Percentiles rank a stretch among this genome's conserved stretches.
phyloP scores from a whole-genome alignment of 2,113 vertebrate genomes.

The Paratilapia polleni region DNA sequence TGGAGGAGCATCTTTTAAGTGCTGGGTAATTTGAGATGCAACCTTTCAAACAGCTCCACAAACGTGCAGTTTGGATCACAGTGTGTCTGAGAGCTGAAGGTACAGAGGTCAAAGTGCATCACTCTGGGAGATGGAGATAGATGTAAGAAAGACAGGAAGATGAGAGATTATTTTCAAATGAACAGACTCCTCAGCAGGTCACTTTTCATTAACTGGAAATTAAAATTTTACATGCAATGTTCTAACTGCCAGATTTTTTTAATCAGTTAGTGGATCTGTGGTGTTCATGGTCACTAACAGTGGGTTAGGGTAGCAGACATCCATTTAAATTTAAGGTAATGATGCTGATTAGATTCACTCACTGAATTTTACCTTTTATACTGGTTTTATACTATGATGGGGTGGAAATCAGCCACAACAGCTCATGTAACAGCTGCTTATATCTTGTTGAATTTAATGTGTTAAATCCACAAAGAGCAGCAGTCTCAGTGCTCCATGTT shows the following conservation, averaged over 20 bases:
- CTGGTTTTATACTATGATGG: background rate
- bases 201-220: no score
- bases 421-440: background rate
- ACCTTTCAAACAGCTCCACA: no score
- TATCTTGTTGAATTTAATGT: no score
- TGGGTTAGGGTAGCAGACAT: background rate
- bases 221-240: fast-evolving
- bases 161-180: no score
- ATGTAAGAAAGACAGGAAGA: no score
- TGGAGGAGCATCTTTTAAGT: no score
- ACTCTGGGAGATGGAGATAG: background rate
- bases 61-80: no score
- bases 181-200: background rate
- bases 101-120: no score
- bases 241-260: background rate
- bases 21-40: no score
- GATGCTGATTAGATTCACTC: no score
- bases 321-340: background rate
- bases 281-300: background rate
- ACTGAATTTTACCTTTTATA: no score
- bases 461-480: background rate
- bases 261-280: background rate
- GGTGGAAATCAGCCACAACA: background rate
- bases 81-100: background rate
- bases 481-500: background rate